Conservation (phyloP, 2,113 vertebrate species). For the Addax nasomaculatus region DNA sequence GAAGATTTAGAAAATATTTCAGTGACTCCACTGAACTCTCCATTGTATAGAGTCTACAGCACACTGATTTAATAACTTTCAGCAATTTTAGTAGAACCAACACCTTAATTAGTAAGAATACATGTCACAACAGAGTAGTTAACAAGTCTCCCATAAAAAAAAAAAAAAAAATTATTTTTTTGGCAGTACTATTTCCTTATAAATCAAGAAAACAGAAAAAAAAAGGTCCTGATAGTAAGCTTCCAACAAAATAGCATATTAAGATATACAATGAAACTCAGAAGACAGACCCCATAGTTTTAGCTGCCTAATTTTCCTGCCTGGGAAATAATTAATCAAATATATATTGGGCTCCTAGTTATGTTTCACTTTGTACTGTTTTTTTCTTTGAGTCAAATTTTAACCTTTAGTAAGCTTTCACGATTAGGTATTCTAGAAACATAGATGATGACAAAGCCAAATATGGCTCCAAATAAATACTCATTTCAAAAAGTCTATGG, state of each 20-base stretch:
- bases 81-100: conserved; percentile 3
- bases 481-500: background rate
- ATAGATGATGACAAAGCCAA: background rate
- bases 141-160: background rate
- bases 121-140: background rate
- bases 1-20: background rate
- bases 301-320: background rate
- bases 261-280: background rate
- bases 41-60: background rate
- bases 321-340: background rate
- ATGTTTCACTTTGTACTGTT: background rate
- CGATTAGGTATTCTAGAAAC: background rate
- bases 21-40: background rate
- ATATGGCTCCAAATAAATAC: conserved; percentile 3
- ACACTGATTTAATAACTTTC: background rate
- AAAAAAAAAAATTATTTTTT: background rate
- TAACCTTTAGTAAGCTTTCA: conserved; percentile 16
- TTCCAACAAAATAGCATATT: background rate
- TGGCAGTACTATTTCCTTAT: background rate
- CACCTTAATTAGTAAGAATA: background rate
- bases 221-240: background rate
- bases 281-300: background rate
- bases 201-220: background rate
- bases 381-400: background rate
- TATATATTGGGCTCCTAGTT: background rate